Conservation (phyloP, 2,113 vertebrate genomes). For the Emydura subglobosa region DNA sequence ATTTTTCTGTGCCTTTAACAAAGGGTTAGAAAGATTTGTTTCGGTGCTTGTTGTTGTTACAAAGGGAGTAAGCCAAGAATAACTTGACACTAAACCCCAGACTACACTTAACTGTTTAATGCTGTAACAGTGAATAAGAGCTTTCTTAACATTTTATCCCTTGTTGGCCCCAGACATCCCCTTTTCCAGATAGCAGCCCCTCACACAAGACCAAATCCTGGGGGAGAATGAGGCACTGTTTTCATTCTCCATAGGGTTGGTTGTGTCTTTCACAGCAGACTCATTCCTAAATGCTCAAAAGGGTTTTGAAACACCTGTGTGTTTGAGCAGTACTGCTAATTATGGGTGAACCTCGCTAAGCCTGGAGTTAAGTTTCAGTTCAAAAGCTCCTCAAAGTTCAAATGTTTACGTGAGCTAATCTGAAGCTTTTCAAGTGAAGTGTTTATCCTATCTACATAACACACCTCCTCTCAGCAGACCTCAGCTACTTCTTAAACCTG, state of each 20-base stretch:
- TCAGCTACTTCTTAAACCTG: background rate
- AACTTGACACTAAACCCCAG: background rate
- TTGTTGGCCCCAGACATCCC: rapidly evolving
- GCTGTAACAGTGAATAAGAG: background rate
- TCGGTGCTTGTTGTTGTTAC: background rate
- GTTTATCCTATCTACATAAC: rapidly evolving
- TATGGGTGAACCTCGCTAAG: background rate
- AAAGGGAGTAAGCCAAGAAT: background rate
- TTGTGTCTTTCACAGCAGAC: background rate
- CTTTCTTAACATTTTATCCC: background rate
- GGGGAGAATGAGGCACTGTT: background rate
- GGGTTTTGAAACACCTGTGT: background rate
- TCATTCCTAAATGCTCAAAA: background rate
- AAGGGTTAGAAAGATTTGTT: background rate
- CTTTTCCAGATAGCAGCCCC: background rate
- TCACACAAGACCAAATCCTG: background rate
- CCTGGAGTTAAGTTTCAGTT: background rate
- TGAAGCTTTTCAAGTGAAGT: background rate
- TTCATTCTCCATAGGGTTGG: background rate
- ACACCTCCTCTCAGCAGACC: background rate
- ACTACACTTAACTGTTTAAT: background rate
- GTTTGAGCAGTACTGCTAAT: background rate
- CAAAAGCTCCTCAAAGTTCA: background rate
- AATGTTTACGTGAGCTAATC: background rate
- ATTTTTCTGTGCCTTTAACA: rapidly evolving